Evolutionary conservation across 2,888 invertebrate species (phyloP).

Genomic region (Sphinx pinastri): DNA sequence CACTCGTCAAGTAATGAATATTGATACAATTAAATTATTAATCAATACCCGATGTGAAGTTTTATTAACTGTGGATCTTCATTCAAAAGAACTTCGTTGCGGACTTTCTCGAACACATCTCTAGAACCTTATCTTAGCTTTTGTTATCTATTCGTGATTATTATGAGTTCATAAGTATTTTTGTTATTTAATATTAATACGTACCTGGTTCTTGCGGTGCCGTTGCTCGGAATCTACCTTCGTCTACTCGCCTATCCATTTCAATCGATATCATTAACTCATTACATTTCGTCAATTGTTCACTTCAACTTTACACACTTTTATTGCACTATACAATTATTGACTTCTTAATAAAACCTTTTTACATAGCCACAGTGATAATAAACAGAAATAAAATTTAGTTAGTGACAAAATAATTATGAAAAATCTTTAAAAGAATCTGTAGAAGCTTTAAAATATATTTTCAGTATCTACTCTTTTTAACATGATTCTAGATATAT

Average conservation of each 20-base stretch:
- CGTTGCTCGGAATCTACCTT: slow-evolving; percentile 64
- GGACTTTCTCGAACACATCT: no score
- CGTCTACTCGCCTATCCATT: slow-evolving; percentile 75
- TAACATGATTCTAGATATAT: no score
- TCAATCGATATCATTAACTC: slow-evolving; percentile 60
- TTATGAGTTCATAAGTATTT: no score
- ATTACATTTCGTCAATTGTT: slow-evolving; percentile 54
- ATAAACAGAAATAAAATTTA: neutral
- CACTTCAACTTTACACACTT: slow-evolving; percentile 32
- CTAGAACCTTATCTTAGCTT: no score
- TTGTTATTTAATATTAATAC: slow-evolving; percentile 30
- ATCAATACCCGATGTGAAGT: no score
- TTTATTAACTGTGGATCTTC: no score
- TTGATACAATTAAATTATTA: no score
- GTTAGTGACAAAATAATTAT: neutral
- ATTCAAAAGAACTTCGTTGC: no score
- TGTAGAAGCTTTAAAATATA: no score
- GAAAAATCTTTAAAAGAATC: neutral
- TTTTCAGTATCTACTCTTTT: no score
- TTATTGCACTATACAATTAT: neutral
- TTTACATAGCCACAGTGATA: slow-evolving; percentile 4
- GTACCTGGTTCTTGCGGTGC: slow-evolving; percentile 72
- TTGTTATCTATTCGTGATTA: no score
- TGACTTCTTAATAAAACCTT: neutral
- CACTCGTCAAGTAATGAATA: no score